Evolutionary conservation across 2,113 vertebrate genomes (phyloP).

Genomic region (Oceanites oceanicus): DNA sequence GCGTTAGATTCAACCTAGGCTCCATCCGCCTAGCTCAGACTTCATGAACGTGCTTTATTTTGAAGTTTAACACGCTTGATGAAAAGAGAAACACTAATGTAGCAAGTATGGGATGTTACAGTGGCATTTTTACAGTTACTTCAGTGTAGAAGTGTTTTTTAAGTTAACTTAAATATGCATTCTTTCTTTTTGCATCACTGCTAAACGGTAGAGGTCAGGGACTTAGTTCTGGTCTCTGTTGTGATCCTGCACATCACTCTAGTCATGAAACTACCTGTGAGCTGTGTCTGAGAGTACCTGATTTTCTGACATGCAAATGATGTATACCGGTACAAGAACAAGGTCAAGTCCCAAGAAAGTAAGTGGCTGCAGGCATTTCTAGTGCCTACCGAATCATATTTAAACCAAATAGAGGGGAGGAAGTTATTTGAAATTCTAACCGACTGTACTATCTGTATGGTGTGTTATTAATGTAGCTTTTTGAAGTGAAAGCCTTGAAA

Average conservation of each 20-base stretch:
- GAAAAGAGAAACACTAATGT: neutral
- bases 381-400: slow-evolving; percentile 79
- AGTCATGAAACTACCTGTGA: slow-evolving; percentile 52
- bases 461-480: slow-evolving; percentile 80
- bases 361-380: slow-evolving; percentile 80
- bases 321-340: slow-evolving; percentile 59
- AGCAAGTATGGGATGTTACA: neutral
- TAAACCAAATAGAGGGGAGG: slow-evolving; percentile 77
- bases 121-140: slow-evolving; percentile 25
- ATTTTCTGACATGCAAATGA: slow-evolving; percentile 61
- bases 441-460: slow-evolving; percentile 76
- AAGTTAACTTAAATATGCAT: slow-evolving; percentile 67
- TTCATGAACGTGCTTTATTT: neutral
- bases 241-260: slow-evolving; percentile 64
- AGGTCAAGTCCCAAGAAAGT: slow-evolving; percentile 64
- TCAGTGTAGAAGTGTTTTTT: neutral
- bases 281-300: slow-evolving; percentile 71
- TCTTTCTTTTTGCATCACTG: slow-evolving; percentile 67
- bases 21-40: neutral
- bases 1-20: neutral
- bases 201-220: slow-evolving; percentile 62
- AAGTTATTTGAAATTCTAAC: slow-evolving; percentile 71
- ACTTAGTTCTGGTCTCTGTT: slow-evolving; percentile 54
- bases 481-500: slow-evolving; percentile 81
- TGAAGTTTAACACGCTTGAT: neutral